These are phyloP conservation scores for Caloenas nicobarica DNA, from an alignment of 2,113 vertebrate genomes.

Conservation along the genomic window DNA sequence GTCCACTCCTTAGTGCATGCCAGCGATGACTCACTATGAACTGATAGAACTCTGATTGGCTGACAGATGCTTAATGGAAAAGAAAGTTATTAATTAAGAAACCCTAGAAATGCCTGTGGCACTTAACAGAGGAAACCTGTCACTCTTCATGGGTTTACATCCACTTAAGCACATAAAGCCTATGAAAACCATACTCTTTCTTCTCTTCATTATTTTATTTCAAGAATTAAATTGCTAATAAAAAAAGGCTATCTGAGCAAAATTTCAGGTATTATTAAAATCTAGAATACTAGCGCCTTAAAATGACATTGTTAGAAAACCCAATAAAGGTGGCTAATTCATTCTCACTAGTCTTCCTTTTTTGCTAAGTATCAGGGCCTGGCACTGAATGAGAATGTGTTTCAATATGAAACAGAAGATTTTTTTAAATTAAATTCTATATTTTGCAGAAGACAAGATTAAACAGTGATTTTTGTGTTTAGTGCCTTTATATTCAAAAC, in stretches of 20 bases:
- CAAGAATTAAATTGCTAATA: neutral
- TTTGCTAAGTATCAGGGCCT: neutral
- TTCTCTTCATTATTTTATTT: neutral
- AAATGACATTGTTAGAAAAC: neutral
- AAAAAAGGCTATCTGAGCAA: neutral
- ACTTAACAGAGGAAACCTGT: neutral
- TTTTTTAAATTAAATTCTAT: neutral
- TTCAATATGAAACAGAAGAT: neutral
- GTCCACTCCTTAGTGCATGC: neutral
- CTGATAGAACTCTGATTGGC: neutral
- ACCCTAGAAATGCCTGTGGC: neutral
- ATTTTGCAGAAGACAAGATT: neutral
- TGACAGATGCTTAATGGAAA: neutral
- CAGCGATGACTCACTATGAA: neutral
- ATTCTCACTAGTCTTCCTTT: neutral
- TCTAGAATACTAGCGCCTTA: neutral
- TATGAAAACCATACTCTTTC: neutral
- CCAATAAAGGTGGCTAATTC: fast-evolving
- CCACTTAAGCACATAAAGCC: neutral
- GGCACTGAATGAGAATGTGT: neutral
- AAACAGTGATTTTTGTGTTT: neutral
- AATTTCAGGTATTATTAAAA: neutral
- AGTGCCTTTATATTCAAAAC: neutral
- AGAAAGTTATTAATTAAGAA: neutral
- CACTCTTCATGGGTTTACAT: neutral